Base-by-base conservation (phyloP, 2,888 invertebrate genomes). In the Chydorus sphaericus region DNA sequence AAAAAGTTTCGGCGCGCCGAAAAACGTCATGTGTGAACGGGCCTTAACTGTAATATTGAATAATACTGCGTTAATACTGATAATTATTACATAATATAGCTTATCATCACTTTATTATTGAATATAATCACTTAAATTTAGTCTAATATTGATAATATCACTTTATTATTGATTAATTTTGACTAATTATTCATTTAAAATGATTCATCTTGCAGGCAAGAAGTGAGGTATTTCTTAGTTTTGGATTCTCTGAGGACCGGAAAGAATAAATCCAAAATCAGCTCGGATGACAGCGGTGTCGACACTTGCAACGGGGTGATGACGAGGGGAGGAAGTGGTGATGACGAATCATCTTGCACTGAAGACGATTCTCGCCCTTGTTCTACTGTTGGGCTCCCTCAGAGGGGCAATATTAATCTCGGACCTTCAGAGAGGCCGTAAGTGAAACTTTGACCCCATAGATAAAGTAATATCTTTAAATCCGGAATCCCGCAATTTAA, bases 401-500 rank as follows among this genome's bases (percentile, higher is more conserved):
- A 44, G 8, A 23, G 44, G 14, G 67, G 69, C 58, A 67, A 66
- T 28, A 65, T 73, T 14, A 70, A 73, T 63, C 63, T 74, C 55
- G 73, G 73, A 50, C 72, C 72, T n/a, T 67, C 69, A 16, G 71
- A 71, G 61, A 65, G 69, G 59, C 62, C 63, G 70, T 70, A 62
- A 65, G 67, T 66, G 4, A n/a, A n/a, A n/a, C 28, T 2, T 23
- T 44, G 6, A 16, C 26, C 18, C n/a, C n/a, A n/a, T n/a, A n/a
- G n/a, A n/a, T n/a, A n/a, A n/a, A n/a, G n/a, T n/a, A n/a, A 23
- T 28, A 26, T 20, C 28, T n/a, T n/a, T n/a, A 26, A 23, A 23
- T 39, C 7, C 20, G 14, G 16, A n/a, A n/a, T 1, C 23, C 26
- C 28, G 33, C 8, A 5, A 26, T 1, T 39, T 30, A 18, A 5